Percentiles rank a stretch among this genome's conserved stretches.
Evolutionary conservation across 2,113 vertebrate genomes (phyloP).

Genomic region (Sinocyclocheilus grahami): DNA sequence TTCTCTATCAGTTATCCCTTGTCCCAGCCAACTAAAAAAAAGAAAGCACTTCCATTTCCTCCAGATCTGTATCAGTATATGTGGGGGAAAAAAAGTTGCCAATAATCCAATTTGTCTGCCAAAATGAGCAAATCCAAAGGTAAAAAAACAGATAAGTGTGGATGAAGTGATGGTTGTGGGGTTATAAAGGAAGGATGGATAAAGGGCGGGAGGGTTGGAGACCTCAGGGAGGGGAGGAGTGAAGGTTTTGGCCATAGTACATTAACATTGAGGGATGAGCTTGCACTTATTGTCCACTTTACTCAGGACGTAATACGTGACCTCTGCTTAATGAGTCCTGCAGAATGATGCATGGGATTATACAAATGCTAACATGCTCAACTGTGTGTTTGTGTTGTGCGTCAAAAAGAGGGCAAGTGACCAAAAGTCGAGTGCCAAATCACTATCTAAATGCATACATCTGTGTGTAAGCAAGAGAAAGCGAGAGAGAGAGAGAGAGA

Average conservation of each 20-base stretch:
- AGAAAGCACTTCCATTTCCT: not conserved
- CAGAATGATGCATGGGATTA: not conserved
- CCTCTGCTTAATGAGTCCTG: constrained; percentile 27
- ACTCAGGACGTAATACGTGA: constrained; percentile 56
- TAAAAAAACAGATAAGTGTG: constrained; percentile 64
- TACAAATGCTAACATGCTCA: constrained; percentile 24
- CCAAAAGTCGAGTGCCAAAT: constrained; percentile 41
- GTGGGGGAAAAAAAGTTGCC: not conserved
- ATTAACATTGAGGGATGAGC: constrained; percentile 59
- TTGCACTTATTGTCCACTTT: constrained; percentile 55
- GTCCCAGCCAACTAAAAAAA: not conserved
- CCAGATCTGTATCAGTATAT: not conserved
- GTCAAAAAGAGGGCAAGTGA: constrained; percentile 4
- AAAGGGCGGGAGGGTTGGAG: constrained; percentile 62
- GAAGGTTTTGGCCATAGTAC: constrained; percentile 56
- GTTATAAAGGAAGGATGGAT: constrained; percentile 75
- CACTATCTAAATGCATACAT: constrained; percentile 3
- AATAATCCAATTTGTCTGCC: constrained; percentile 27
- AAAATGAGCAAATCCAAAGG: constrained; percentile 57
- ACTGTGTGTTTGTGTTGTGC: constrained; percentile 36
- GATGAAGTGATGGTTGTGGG: constrained; percentile 63
- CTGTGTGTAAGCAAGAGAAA: not conserved
- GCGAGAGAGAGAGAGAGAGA: not conserved
- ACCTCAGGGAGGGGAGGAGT: constrained; percentile 25
- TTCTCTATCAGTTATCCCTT: not conserved